Evolutionary conservation across 2,113 vertebrate species (phyloP).

Genomic region (Macroglossus sobrinus): DNA sequence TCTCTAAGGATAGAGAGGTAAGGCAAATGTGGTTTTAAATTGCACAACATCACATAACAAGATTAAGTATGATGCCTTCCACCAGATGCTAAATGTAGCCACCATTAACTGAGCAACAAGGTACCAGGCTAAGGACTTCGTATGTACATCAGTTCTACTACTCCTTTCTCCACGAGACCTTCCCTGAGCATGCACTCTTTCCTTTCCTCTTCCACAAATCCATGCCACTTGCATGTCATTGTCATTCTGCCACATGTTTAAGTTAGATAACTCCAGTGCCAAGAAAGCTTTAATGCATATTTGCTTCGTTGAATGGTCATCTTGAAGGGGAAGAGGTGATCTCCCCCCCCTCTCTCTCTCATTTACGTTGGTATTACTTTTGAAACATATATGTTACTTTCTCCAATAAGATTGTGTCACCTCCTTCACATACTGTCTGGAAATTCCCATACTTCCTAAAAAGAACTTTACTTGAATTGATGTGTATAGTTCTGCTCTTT

Average conservation of each 20-base stretch:
- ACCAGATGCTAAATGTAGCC: background rate
- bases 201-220: background rate
- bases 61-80: background rate
- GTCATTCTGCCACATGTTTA: background rate
- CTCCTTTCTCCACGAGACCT: background rate
- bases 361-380: slow-evolving; percentile 28
- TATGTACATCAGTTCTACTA: background rate
- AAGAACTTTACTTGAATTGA: slow-evolving; percentile 37
- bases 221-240: background rate
- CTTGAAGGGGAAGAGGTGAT: background rate
- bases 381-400: slow-evolving; percentile 53
- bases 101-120: background rate
- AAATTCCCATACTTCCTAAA: slow-evolving; percentile 43
- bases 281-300: background rate
- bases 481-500: slow-evolving; percentile 42
- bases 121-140: background rate
- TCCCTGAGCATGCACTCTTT: background rate
- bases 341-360: background rate
- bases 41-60: background rate
- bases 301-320: background rate
- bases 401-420: slow-evolving; percentile 58
- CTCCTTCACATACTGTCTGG: slow-evolving; percentile 61
- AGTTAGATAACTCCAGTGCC: background rate
- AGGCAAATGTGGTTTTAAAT: slow-evolving; percentile 30
- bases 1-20: slow-evolving; percentile 19